Evolutionary conservation across 2,888 invertebrate genomes (phyloP), one percentile per base, ranked within the genome.

Genomic region (Athrips mouffetella): DNA sequence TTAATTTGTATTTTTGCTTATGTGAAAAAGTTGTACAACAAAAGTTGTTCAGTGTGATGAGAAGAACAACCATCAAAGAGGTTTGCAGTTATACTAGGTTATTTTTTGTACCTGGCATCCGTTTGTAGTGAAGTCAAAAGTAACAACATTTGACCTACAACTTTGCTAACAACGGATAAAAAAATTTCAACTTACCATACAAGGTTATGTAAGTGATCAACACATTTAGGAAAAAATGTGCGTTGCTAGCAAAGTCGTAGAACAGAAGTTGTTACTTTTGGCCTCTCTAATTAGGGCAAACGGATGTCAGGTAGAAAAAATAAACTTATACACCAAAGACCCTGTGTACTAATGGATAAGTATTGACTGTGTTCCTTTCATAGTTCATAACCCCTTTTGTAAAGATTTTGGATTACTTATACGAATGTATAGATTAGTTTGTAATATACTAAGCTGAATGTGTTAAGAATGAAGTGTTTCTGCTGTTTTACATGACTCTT

Each of bases 311-410:
- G n/a, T n/a, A n/a, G n/a, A n/a, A n/a, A n/a, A n/a, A n/a, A 45
- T 45, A 41, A 27, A 27, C 10, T 10, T 27, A 27, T 5, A 7
- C 5, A 27, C 5, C 16, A 6, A n/a, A n/a, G n/a, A n/a, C 40
- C 13, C 15, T 40, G 47, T 40, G 48, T 8, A 47, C 29, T 41
- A 30, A 31, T 39, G 37, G 8, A 29, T 48, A 51, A 49, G 49
- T 60, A 62, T 55, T 61, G 60, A 66, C 64, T 64, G 65, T 69
- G 67, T 66, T 67, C 66, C 66, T 67, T 63, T 66, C 40, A 45
- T 59, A 51, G 49, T 23, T 33, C 39, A 49, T 52, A 54, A 59
- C 57, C 56, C 44, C 50, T 57, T 61, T 59, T 69, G 64, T 67
- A 66, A 53, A 60, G 51, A 25, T 40, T 23, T 40, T 40, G 20